phyloP scores from a whole-genome alignment of 2,797 vertebrate genomes.

The Sebastes glaucus region DNA sequence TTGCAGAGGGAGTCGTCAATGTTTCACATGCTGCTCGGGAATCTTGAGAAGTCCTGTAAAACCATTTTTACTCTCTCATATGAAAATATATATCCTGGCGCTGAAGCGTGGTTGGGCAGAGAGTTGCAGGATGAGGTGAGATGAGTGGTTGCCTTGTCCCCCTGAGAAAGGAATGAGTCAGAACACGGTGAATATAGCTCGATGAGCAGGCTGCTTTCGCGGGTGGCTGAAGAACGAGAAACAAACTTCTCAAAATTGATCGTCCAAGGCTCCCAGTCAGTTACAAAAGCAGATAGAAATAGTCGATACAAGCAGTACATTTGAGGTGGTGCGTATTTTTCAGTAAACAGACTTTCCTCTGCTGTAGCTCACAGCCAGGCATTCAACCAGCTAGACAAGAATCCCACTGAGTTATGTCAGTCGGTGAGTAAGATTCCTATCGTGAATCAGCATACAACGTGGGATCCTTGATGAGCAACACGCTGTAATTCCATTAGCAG shows the following conservation, averaged over 20 bases:
- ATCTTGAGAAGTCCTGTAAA: constrained; percentile 15
- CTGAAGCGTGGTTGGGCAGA: neutral
- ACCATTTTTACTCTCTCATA: neutral
- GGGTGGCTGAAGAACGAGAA: neutral
- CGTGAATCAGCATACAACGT: constrained; percentile 35
- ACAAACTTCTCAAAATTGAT: constrained; percentile 8
- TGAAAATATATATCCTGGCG: constrained; percentile 3
- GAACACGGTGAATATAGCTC: neutral
- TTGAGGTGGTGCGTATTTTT: neutral
- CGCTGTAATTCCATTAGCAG: constrained; percentile 20
- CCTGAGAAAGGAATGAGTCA: constrained; percentile 25
- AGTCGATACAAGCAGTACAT: neutral
- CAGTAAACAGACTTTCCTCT: neutral
- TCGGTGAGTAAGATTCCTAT: neutral
- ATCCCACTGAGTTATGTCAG: neutral
- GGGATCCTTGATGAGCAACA: constrained; percentile 38
- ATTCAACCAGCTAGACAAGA: neutral
- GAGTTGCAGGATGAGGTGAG: constrained; percentile 17
- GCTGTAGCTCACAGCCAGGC: neutral
- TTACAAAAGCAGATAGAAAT: neutral
- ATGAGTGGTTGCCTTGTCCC: constrained; percentile 17
- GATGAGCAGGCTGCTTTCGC: neutral
- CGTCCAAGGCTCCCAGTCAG: neutral
- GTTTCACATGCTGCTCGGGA: constrained; percentile 24
- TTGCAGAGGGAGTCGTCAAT: neutral